phyloP scores from a whole-genome alignment of 1,140 invertebrate species.

The Scaptomyza hsui region DNA sequence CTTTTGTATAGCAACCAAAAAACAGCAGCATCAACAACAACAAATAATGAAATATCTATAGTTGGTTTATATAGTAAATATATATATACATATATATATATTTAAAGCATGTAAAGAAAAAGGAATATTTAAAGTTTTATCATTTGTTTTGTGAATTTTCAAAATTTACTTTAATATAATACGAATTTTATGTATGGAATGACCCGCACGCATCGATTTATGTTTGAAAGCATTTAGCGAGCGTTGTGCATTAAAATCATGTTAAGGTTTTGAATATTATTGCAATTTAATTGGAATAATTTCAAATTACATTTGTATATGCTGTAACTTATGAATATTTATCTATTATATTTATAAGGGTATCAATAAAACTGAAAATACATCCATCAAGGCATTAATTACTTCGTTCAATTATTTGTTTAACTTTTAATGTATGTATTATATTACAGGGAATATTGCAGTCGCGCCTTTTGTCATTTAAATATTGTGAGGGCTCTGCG shows the following conservation, averaged over 20 bases:
- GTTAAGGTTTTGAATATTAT: constrained; percentile 67
- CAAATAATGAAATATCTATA: constrained; percentile 2
- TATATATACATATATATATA: not conserved
- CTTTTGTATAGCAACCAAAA: not conserved
- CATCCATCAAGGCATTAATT: constrained; percentile 6
- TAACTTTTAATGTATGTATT: not conserved
- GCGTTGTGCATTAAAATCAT: constrained; percentile 12
- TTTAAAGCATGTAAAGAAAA: constrained; percentile 17
- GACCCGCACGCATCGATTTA: constrained; percentile 18
- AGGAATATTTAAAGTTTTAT: not conserved
- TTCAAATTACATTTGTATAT: constrained; percentile 70
- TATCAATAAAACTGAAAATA: constrained; percentile 61
- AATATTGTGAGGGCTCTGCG: not conserved
- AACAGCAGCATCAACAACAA: constrained; percentile 2
- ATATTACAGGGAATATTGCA: not conserved
- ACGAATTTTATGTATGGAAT: constrained; percentile 46
- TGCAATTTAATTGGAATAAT: constrained; percentile 80
- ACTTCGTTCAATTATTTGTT: not conserved
- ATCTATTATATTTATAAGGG: constrained; percentile 65
- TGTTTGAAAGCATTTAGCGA: constrained; percentile 35
- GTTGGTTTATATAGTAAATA: not conserved
- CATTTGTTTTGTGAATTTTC: constrained; percentile 48
- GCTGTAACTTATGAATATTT: constrained; percentile 62
- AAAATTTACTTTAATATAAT: constrained; percentile 42
- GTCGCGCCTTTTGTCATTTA: not conserved